A percentile compares a stretch with the other conserved stretches of the same genome.
phyloP scores from a whole-genome alignment of 2,113 vertebrate species.

The Erinaceus europaeus region DNA sequence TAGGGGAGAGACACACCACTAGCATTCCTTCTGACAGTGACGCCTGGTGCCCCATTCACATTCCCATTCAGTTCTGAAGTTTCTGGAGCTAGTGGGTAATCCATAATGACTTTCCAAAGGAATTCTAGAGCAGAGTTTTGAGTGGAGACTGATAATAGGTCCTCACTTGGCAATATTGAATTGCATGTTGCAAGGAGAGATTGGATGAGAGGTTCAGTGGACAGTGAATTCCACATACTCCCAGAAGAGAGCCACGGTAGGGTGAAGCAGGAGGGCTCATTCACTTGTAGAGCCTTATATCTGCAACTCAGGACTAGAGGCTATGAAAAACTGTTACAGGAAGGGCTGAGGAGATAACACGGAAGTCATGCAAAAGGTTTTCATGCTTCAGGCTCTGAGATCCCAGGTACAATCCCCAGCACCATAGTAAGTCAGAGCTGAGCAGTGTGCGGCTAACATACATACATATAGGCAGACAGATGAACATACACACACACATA shows the following conservation, averaged over 20 bases:
- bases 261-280: too few species aligned
- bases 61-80: slow-evolving; percentile 14
- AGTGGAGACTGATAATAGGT: slow-evolving; percentile 57
- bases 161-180: slow-evolving; percentile 49
- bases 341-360: too few species aligned
- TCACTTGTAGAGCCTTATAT: too few species aligned
- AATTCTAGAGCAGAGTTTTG: slow-evolving; percentile 50
- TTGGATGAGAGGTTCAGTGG: slow-evolving; percentile 54
- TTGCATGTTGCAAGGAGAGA: slow-evolving; percentile 16
- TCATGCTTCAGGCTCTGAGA: too few species aligned
- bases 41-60: neutral
- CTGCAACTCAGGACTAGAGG: too few species aligned
- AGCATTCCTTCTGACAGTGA: neutral
- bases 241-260: neutral
- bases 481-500: too few species aligned
- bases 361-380: too few species aligned
- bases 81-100: slow-evolving; percentile 56
- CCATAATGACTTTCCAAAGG: slow-evolving; percentile 55
- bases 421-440: too few species aligned
- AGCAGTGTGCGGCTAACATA: too few species aligned
- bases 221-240: slow-evolving; percentile 4
- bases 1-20: neutral
- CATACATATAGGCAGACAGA: too few species aligned
- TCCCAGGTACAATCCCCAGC: too few species aligned
- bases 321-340: too few species aligned